Base-by-base conservation (phyloP, 1,140 invertebrate species). In the Apis cerana region DNA sequence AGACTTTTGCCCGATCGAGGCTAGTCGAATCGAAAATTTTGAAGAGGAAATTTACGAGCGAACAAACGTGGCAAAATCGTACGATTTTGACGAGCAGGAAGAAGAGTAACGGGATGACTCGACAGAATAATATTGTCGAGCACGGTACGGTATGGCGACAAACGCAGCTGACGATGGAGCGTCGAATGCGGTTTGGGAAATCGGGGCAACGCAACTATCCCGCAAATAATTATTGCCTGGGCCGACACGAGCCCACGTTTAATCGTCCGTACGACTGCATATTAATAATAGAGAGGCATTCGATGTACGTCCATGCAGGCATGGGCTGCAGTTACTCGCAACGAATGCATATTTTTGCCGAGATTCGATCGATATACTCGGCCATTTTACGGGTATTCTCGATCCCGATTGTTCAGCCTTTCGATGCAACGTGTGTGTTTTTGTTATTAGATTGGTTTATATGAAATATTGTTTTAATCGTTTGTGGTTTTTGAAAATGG, bases 141-240 rank as follows among this genome's bases (percentile, higher is more conserved):
- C 33, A 48, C 69, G 69, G 61, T 72, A 10, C 9, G 21, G 64
- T 43, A 27, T 19, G 43, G 69, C 52, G 19, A 21, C 65, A 13
- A 17, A 33, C 9, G 52, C 82, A 67, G 72, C 62, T 68, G 64
- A 68, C 84, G 80, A 81, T 84, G 72, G 68, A 72, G 54, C 76
- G 83, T 77, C 76, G 83, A 80, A 56, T 84, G 87, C 78, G 84
- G 80, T 89, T 84, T 81, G 61, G 64, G 61, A 80, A 88, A 88
- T 88, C 84, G 87, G 77, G 65, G 48, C 80, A 64, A 79, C 84
- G 84, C 81, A 85, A 88, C 87, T 88, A 86, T 83, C 74, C 87
- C 87, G 81, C 87, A 86, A 88, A 89, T 89, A 89, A 89, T 89
- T 89, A 89, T 89, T 82, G 81, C 64, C 67, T 59, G 70, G 61